Evolutionary conservation across 2,113 vertebrate genomes (phyloP).

Genomic region (Amia ocellicauda): DNA sequence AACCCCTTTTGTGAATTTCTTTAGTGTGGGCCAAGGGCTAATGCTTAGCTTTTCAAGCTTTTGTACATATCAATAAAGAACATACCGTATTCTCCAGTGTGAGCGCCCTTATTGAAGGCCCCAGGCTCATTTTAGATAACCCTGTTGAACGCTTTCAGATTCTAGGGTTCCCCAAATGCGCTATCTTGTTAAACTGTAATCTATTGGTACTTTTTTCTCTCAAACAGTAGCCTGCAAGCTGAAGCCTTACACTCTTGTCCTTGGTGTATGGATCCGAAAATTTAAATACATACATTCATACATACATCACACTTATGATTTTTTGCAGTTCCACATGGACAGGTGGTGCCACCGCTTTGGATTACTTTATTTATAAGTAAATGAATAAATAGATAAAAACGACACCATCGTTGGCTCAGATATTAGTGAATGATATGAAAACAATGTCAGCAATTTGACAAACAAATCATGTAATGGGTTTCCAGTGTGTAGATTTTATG

Average conservation of each 20-base stretch:
- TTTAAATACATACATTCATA: too few relatives aligned
- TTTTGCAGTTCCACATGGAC: conserved; percentile 45
- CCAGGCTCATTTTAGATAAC: too few relatives aligned
- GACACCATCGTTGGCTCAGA: background rate
- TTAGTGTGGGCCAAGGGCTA: conserved; percentile 29
- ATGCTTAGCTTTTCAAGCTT: conserved; percentile 27
- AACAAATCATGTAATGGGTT: conserved; percentile 34
- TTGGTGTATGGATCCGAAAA: conserved; percentile 22
- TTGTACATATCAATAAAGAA: background rate
- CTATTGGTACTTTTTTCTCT: background rate
- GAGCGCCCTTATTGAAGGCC: background rate
- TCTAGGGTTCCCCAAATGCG: too few relatives aligned
- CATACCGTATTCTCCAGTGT: background rate
- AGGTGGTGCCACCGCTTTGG: conserved; percentile 43
- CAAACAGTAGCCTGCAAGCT: conserved; percentile 46
- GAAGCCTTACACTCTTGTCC: conserved; percentile 32
- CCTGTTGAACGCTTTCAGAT: too few relatives aligned
- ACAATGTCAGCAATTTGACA: conserved; percentile 28
- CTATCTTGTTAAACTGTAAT: too few relatives aligned
- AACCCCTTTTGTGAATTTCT: conserved; percentile 40
- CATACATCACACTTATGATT: conserved; percentile 32
- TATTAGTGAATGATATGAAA: conserved; percentile 39
- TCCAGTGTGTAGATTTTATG: conserved; percentile 34
- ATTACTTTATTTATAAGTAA: conserved; percentile 29
- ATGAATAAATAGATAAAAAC: background rate